Conservation (phyloP, 1,140 invertebrate genomes). For the Neelides sp. region DNA sequence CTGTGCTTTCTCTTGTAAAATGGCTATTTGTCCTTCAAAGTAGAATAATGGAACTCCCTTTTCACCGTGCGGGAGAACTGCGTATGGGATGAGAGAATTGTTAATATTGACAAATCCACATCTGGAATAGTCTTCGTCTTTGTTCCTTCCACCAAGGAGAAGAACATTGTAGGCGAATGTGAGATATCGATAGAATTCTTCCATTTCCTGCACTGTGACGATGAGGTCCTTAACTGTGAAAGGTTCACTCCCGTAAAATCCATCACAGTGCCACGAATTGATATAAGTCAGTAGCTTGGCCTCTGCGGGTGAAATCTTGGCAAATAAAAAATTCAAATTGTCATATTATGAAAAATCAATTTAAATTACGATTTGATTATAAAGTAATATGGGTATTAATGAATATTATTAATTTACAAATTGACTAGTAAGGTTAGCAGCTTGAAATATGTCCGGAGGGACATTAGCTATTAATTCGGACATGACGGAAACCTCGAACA, state of each 20-base stretch:
- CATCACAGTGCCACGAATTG: slow-evolving; percentile 81
- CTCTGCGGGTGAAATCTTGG: slow-evolving; percentile 74
- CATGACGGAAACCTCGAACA: slow-evolving; percentile 57
- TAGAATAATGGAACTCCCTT: slow-evolving; percentile 89
- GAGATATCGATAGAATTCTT: slow-evolving; percentile 79
- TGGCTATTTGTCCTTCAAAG: slow-evolving; percentile 83
- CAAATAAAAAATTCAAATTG: slow-evolving; percentile 39
- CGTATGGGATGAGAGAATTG: slow-evolving; percentile 84
- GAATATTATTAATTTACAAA: slow-evolving; percentile 17
- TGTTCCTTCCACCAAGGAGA: slow-evolving; percentile 40
- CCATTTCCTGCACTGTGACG: slow-evolving; percentile 69
- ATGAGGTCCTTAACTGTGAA: slow-evolving; percentile 82
- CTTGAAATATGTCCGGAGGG: slow-evolving; percentile 61
- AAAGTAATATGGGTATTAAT: neutral
- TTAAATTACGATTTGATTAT: neutral
- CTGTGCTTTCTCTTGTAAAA: slow-evolving; percentile 64
- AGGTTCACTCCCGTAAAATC: slow-evolving; percentile 72
- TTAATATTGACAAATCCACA: slow-evolving; percentile 90
- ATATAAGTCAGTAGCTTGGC: slow-evolving; percentile 83
- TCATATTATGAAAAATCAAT: neutral
- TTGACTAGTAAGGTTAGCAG: slow-evolving; percentile 16
- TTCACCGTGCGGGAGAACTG: slow-evolving; percentile 51
- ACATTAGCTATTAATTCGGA: slow-evolving; percentile 59
- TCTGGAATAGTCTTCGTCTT: slow-evolving; percentile 44
- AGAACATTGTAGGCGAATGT: slow-evolving; percentile 76